Conservation (phyloP, 2,113 vertebrate genomes). For the Oncorhynchus mykiss region DNA sequence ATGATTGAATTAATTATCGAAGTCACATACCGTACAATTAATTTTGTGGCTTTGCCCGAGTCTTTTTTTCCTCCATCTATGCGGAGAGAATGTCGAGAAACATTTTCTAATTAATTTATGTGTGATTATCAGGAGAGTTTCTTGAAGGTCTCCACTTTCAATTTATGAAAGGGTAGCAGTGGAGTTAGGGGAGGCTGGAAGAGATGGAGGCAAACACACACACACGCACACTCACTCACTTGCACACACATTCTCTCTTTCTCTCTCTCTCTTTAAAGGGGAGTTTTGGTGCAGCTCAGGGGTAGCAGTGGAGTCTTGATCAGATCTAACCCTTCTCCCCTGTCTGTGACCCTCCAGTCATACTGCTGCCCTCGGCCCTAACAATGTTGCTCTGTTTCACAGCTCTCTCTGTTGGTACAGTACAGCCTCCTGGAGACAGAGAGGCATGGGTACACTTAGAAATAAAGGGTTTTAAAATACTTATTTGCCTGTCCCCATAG, state of each 20-base stretch:
- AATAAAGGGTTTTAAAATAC: too few relatives aligned
- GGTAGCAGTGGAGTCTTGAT: too few relatives aligned
- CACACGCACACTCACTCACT: neutral
- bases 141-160: conserved; percentile 80
- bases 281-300: too few relatives aligned
- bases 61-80: conserved; percentile 69
- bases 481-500: too few relatives aligned
- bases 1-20: conserved; percentile 83
- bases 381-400: too few relatives aligned
- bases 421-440: too few relatives aligned
- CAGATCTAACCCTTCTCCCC: too few relatives aligned
- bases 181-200: conserved; percentile 28
- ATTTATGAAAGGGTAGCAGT: conserved; percentile 72
- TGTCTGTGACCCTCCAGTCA: too few relatives aligned
- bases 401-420: too few relatives aligned
- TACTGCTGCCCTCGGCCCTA: too few relatives aligned
- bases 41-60: conserved; percentile 79
- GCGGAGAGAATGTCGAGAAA: conserved; percentile 79
- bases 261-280: too few relatives aligned
- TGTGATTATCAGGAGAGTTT: conserved; percentile 80
- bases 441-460: too few relatives aligned
- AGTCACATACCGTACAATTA: conserved; percentile 82
- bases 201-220: conserved; percentile 35
- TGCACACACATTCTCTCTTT: neutral
- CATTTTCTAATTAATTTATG: conserved; percentile 84